phyloP scores from a whole-genome alignment of 2,888 invertebrate genomes.

The Unio pictorum region DNA sequence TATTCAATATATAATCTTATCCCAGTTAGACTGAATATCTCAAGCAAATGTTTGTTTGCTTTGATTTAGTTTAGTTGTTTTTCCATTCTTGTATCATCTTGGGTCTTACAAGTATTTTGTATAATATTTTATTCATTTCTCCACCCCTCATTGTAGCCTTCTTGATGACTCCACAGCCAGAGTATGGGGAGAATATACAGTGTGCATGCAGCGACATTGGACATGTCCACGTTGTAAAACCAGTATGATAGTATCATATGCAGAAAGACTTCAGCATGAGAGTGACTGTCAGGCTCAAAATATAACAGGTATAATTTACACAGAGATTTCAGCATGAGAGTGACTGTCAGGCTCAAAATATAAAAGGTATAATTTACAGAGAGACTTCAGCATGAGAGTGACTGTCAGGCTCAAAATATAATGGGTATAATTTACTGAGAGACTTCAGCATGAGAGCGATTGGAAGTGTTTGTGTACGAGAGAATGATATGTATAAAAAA shows the following conservation, averaged over 20 bases:
- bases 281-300: slow-evolving; percentile 70
- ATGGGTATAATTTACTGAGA: slow-evolving; percentile 70
- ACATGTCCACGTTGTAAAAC: slow-evolving; percentile 81
- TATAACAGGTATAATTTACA: slow-evolving; percentile 38
- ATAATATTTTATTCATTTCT: too few relatives aligned
- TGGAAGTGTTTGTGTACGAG: slow-evolving; percentile 46
- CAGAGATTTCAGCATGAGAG: slow-evolving; percentile 83
- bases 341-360: slow-evolving; percentile 67
- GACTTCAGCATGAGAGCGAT: slow-evolving; percentile 80
- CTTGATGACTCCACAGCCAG: slow-evolving; percentile 57
- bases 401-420: slow-evolving; percentile 66
- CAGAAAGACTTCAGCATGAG: slow-evolving; percentile 84
- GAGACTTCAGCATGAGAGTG: slow-evolving; percentile 52
- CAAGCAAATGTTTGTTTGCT: too few relatives aligned
- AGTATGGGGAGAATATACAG: slow-evolving; percentile 61
- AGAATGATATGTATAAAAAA: too few relatives aligned
- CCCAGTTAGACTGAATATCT: too few relatives aligned
- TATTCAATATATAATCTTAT: too few relatives aligned
- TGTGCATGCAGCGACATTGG: slow-evolving; percentile 79
- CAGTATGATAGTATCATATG: slow-evolving; percentile 77
- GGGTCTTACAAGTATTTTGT: too few relatives aligned
- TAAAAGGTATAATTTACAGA: slow-evolving; percentile 17
- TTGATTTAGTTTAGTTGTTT: too few relatives aligned
- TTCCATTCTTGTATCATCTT: not conserved
- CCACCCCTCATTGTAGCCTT: slow-evolving; percentile 75